phyloP scores from a whole-genome alignment of 2,113 vertebrate species.

The Lampris incognitus region DNA sequence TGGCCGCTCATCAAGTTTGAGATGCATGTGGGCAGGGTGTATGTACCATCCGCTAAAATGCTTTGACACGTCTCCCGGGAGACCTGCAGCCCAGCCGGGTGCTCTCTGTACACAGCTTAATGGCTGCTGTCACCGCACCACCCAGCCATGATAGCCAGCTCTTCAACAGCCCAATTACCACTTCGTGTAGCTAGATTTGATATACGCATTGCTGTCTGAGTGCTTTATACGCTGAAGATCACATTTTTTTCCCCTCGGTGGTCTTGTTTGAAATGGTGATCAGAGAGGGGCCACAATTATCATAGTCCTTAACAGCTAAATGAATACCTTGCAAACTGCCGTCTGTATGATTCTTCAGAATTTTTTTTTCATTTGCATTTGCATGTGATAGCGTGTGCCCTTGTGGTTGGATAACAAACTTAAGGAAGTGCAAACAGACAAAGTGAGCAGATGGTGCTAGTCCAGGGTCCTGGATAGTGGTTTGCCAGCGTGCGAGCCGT shows the following conservation, averaged over 20 bases:
- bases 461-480: constrained; percentile 41
- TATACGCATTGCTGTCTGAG: constrained; percentile 36
- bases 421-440: not conserved
- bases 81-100: constrained; percentile 65
- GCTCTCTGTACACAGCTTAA: constrained; percentile 76
- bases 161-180: constrained; percentile 71
- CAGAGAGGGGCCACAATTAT: not conserved
- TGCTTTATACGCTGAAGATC: constrained; percentile 20
- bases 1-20: constrained; percentile 64
- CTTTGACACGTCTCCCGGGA: constrained; percentile 75
- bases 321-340: not conserved
- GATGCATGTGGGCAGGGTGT: constrained; percentile 66
- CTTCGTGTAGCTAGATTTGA: constrained; percentile 57
- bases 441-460: constrained; percentile 33
- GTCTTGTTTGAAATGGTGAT: constrained; percentile 22
- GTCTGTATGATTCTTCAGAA: too few relatives aligned
- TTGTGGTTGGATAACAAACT: constrained; percentile 18
- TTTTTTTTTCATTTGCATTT: not conserved
- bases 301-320: not conserved
- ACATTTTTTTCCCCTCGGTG: not conserved
- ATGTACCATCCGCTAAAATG: constrained; percentile 78
- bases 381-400: not conserved
- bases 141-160: constrained; percentile 68
- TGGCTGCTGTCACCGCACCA: constrained; percentile 76
- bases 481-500: constrained; percentile 42